Conservation (phyloP, 2,797 vertebrate species). For the Semotilus atromaculatus region DNA sequence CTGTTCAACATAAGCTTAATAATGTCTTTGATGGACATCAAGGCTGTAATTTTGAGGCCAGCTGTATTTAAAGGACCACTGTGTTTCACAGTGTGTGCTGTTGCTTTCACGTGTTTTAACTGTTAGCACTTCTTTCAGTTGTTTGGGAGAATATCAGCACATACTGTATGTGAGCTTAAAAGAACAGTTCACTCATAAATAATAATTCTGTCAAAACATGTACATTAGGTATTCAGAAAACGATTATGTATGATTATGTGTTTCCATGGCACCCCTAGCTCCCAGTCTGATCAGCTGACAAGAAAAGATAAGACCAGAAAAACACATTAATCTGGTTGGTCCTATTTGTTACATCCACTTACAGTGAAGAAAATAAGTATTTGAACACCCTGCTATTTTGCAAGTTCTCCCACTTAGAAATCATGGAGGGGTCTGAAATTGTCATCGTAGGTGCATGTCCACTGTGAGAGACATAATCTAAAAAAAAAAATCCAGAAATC, state of each 20-base stretch:
- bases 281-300: background rate
- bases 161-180: constrained; percentile 19
- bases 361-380: too few relatives aligned
- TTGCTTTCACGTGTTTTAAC: constrained; percentile 38
- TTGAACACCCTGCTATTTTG: too few relatives aligned
- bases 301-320: background rate
- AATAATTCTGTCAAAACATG: background rate
- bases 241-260: background rate
- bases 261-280: background rate
- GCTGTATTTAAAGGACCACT: constrained; percentile 63
- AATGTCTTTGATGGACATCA: constrained; percentile 71
- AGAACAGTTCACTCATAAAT: background rate
- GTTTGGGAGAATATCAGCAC: background rate
- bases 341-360: too few relatives aligned
- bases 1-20: constrained; percentile 66
- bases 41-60: constrained; percentile 64
- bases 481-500: too few relatives aligned
- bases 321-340: background rate
- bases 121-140: constrained; percentile 22
- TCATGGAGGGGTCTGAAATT: too few relatives aligned
- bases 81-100: constrained; percentile 57
- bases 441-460: too few relatives aligned
- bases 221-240: background rate
- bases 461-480: too few relatives aligned
- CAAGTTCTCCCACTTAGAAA: too few relatives aligned